phyloP scores from a whole-genome alignment of 1,140 invertebrate species.

The Apis mellifera region Amel_HAv3.1 CM009936.2:8894001-8894500 shows the following conservation, averaged over 20 bases:
- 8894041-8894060: conserved; percentile 43
- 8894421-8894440: conserved; percentile 43
- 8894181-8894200: not conserved
- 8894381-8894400: conserved; percentile 54
- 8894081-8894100: conserved; percentile 55
- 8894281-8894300: conserved; percentile 71
- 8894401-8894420: conserved; percentile 55
- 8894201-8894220: conserved; percentile 52
- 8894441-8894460: conserved; percentile 45
- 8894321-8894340: conserved; percentile 69
- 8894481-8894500: conserved; percentile 3
- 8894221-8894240: conserved; percentile 29
- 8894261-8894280: conserved; percentile 70
- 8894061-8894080: conserved; percentile 31
- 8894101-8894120: conserved; percentile 40
- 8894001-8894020: not conserved
- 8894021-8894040: not conserved
- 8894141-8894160: conserved; percentile 62
- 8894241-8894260: conserved; percentile 77
- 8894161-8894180: conserved; percentile 53
- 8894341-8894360: conserved; percentile 39
- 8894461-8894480: conserved; percentile 22
- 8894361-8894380: conserved; percentile 37
- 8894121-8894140: conserved; percentile 52
- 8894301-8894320: conserved; percentile 76